Percentiles rank a stretch among this genome's conserved stretches.
Conservation (phyloP, 2,113 vertebrate species). For the Crypturellus undulatus region DNA sequence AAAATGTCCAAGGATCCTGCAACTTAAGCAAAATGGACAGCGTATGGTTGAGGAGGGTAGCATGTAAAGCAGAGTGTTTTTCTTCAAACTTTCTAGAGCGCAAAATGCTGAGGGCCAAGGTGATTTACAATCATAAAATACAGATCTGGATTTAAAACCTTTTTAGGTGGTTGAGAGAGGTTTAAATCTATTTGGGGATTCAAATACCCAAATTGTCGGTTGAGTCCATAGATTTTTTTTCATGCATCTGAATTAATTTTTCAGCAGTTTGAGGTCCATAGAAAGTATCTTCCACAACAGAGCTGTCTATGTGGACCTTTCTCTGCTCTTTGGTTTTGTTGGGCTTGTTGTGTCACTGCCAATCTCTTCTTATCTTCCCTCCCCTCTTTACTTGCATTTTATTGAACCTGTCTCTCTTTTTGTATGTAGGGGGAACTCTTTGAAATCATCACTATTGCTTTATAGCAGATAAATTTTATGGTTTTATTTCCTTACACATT, state of each 20-base stretch:
- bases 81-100: not conserved
- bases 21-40: not conserved
- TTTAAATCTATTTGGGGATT: not conserved
- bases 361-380: not conserved
- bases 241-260: not conserved
- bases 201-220: not conserved
- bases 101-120: not conserved
- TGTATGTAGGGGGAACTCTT: not conserved
- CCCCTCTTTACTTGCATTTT: not conserved
- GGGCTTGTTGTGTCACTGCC: not conserved
- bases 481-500: not conserved
- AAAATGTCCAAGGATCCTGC: not conserved
- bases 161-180: not conserved
- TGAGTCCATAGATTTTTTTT: not conserved
- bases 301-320: not conserved
- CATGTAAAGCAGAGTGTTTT: not conserved
- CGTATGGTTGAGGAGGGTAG: accelerated
- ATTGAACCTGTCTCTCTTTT: not conserved
- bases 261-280: accelerated
- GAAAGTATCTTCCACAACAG: not conserved
- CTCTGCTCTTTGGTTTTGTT: not conserved
- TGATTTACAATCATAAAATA: not conserved
- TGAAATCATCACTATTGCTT: not conserved
- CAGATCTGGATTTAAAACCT: not conserved
- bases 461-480: not conserved